phyloP scores from a whole-genome alignment of 2,797 vertebrate genomes.

The Sarcophilus harrisii region DNA sequence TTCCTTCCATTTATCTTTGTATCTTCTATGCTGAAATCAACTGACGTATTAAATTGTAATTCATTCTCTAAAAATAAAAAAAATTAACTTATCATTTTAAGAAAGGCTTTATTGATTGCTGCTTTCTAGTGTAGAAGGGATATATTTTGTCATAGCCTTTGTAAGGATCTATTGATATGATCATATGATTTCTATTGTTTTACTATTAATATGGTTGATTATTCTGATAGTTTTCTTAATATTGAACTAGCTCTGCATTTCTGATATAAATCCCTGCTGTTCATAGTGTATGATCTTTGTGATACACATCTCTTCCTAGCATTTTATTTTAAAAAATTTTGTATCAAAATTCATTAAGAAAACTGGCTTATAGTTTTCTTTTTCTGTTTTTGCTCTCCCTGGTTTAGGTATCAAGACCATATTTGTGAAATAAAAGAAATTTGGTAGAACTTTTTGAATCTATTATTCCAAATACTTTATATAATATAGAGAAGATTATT shows the following conservation, averaged over 20 bases:
- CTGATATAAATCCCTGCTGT: background rate
- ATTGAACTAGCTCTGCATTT: background rate
- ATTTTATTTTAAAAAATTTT: background rate
- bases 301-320: background rate
- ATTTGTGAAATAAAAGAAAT: background rate
- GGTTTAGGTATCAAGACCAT: background rate
- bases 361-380: background rate
- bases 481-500: background rate
- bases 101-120: background rate
- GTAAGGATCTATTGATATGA: background rate
- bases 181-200: background rate
- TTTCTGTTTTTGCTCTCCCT: background rate
- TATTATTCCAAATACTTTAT: background rate
- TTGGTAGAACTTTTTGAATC: background rate
- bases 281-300: background rate
- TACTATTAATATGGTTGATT: background rate
- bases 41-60: background rate
- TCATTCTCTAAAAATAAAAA: background rate
- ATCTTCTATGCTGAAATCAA: background rate
- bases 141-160: background rate
- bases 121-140: background rate
- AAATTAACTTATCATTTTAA: background rate
- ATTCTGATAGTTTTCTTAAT: background rate
- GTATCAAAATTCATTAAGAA: background rate
- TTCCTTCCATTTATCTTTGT: background rate